Conservation (phyloP, 2,888 invertebrate species). For the Hypselothyrea guttata region DNA sequence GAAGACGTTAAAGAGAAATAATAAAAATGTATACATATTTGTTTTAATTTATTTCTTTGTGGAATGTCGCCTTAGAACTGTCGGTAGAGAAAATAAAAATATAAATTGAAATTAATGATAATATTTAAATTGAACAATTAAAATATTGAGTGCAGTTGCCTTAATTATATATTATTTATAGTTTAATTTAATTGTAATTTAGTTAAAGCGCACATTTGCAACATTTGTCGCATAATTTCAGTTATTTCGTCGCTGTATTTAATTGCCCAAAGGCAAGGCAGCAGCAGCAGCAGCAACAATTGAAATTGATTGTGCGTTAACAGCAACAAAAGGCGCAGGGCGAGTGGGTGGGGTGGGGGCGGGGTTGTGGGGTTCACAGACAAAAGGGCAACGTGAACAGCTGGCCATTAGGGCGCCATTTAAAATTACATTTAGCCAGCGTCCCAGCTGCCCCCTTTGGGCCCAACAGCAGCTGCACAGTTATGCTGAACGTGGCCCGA, state of each 20-base stretch:
- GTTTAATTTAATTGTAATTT: too few species aligned
- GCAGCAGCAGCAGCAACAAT: slow-evolving; percentile 42
- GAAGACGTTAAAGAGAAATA: too few species aligned
- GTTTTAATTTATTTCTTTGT: too few species aligned
- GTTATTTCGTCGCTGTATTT: slow-evolving; percentile 20
- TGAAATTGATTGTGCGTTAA: slow-evolving; percentile 64
- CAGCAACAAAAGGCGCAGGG: slow-evolving; percentile 19
- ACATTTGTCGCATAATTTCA: slow-evolving; percentile 4
- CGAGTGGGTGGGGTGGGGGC: slow-evolving; percentile 5
- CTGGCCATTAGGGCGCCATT: slow-evolving; percentile 49
- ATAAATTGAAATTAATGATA: too few species aligned
- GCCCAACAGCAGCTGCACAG: neutral
- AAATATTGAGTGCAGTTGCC: too few species aligned
- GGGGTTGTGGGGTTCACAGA: slow-evolving; percentile 8
- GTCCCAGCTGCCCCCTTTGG: neutral
- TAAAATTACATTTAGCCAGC: slow-evolving; percentile 46
- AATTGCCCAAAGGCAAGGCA: slow-evolving; percentile 37
- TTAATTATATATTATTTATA: too few species aligned
- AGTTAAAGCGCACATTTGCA: neutral
- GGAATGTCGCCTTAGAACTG: too few species aligned
- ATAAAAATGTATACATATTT: too few species aligned
- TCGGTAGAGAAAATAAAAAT: too few species aligned
- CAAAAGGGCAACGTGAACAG: slow-evolving; percentile 30
- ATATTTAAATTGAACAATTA: too few species aligned
- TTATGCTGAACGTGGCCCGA: slow-evolving; percentile 6